Percentiles rank a stretch among this genome's conserved stretches.
Evolutionary conservation across 64 coral and sea anemone species (phyloP).

Genomic region (Hydrozoanthus tunicans): DNA sequence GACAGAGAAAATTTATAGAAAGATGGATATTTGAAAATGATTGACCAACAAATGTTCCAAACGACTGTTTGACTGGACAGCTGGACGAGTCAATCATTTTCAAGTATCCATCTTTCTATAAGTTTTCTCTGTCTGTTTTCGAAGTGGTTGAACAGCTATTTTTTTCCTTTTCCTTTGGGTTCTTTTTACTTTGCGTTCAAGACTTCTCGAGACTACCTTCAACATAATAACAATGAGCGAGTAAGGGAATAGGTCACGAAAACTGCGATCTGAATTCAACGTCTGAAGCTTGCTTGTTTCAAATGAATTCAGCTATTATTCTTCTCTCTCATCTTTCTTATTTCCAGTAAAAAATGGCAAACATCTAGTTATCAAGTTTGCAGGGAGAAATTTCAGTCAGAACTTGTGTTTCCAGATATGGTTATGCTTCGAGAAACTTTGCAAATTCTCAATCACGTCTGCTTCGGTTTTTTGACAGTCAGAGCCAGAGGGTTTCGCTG

Average conservation of each 20-base stretch:
- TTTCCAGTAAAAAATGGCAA: too few relatives aligned
- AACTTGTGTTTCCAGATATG: too few relatives aligned
- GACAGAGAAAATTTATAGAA: conserved; percentile 47
- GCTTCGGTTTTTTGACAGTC: too few relatives aligned
- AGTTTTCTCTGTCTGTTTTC: conserved; percentile 31
- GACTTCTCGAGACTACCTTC: conserved; percentile 27
- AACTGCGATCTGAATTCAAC: background rate
- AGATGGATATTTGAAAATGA: conserved; percentile 10
- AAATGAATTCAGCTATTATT: conserved; percentile 10
- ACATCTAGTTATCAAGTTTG: too few relatives aligned
- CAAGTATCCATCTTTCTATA: conserved; percentile 44
- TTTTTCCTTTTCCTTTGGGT: conserved; percentile 46
- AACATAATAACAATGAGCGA: background rate
- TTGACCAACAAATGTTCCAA: background rate
- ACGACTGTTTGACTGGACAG: conserved; percentile 4
- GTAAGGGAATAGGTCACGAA: conserved; percentile 5
- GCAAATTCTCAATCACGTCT: too few relatives aligned
- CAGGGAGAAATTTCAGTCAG: too few relatives aligned
- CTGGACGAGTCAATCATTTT: background rate
- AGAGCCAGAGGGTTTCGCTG: too few relatives aligned
- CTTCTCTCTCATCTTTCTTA: background rate
- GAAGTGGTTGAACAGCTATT: conserved; percentile 45
- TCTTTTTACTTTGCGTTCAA: conserved; percentile 48
- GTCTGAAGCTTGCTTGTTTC: conserved; percentile 14
- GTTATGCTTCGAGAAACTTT: too few relatives aligned